These are phyloP conservation scores for Actinia equina DNA, from an alignment of 64 coral and sea anemone genomes.

Conservation along the genomic window DNA sequence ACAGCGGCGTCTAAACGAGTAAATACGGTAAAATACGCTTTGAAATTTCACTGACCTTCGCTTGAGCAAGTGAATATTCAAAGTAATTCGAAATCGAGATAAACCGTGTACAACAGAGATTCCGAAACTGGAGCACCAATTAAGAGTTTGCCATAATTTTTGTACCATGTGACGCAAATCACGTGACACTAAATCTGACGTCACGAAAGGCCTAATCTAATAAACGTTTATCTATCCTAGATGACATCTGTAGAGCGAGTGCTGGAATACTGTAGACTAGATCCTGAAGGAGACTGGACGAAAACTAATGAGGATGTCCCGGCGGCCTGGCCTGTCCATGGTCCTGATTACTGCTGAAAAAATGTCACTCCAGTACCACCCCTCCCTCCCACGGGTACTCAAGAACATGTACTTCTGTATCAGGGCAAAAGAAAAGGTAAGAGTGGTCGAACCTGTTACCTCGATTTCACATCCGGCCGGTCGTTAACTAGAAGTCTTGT, in stretches of 20 bases:
- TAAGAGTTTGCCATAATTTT: no score
- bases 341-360: slow-evolving; percentile 77
- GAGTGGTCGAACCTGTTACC: background rate
- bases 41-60: no score
- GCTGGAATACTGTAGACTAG: slow-evolving; percentile 57
- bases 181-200: no score
- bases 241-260: slow-evolving; percentile 94
- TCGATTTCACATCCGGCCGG: background rate
- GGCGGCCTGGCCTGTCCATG: slow-evolving; percentile 68
- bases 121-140: no score
- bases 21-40: no score
- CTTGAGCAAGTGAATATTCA: no score
- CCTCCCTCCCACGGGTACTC: slow-evolving; percentile 84
- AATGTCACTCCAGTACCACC: slow-evolving; percentile 79
- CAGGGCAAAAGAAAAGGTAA: slow-evolving; percentile 90
- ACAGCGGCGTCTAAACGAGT: no score
- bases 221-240: background rate
- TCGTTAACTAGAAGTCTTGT: background rate
- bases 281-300: slow-evolving; percentile 75
- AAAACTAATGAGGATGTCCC: slow-evolving; percentile 26
- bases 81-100: no score
- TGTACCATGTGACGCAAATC: no score
- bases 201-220: no score
- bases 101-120: no score
- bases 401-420: slow-evolving; percentile 88